Percentiles rank a stretch among this genome's conserved stretches.
These are phyloP conservation scores for Prionailurus bengalensis DNA, from an alignment of 2,113 vertebrate species.

Conservation along the genomic window DNA sequence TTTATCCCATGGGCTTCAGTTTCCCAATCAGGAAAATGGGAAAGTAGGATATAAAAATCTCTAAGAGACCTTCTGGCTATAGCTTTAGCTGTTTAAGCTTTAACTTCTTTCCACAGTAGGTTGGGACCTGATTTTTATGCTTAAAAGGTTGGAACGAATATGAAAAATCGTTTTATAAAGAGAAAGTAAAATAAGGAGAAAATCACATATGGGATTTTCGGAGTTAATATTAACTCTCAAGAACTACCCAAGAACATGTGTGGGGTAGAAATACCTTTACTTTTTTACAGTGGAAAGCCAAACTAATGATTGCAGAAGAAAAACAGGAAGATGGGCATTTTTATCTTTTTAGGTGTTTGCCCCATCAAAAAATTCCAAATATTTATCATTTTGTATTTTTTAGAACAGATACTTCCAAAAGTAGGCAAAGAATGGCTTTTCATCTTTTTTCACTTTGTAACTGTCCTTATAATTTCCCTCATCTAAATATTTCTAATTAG, in stretches of 20 bases:
- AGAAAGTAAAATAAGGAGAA: constrained; percentile 57
- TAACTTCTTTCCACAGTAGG: constrained; percentile 55
- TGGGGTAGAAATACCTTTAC: not conserved
- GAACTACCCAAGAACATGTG: not conserved
- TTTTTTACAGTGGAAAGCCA: not conserved
- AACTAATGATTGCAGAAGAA: constrained; percentile 44
- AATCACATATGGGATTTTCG: constrained; percentile 25
- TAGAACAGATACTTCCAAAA: constrained; percentile 61
- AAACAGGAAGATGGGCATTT: constrained; percentile 42
- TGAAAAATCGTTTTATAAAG: constrained; percentile 26
- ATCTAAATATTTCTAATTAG: constrained; percentile 13
- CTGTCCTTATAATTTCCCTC: not conserved
- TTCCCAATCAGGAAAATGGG: constrained; percentile 29
- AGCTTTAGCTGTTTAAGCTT: not conserved
- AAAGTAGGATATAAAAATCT: not conserved
- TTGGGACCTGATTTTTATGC: constrained; percentile 33
- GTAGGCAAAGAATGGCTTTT: constrained; percentile 50
- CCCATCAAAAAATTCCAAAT: constrained; percentile 64
- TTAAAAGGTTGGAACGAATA: constrained; percentile 51
- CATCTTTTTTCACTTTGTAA: not conserved
- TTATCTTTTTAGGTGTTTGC: constrained; percentile 5
- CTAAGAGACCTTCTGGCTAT: not conserved
- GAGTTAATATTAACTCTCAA: not conserved
- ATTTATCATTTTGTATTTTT: constrained; percentile 50
- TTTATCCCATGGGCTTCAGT: not conserved